Evolutionary conservation across 2,797 vertebrate species (phyloP).

Genomic region (Eupleurogrammus muticus): DNA sequence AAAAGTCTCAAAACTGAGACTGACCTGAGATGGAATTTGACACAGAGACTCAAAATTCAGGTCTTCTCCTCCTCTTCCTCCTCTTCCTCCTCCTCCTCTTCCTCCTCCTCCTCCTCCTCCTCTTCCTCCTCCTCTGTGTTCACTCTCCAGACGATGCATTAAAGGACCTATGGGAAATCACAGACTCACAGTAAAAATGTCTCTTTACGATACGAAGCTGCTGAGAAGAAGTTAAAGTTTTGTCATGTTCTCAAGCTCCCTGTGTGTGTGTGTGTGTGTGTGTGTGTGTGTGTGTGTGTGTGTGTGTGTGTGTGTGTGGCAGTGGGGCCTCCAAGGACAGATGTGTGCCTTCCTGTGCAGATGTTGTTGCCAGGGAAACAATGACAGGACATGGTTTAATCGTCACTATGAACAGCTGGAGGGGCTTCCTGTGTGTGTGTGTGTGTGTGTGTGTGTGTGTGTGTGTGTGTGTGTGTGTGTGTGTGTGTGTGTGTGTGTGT

Average conservation of each 20-base stretch:
- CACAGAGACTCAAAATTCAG: conserved; percentile 18
- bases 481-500: conserved; percentile 55
- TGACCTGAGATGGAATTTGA: conserved; percentile 51
- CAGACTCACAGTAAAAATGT: not conserved
- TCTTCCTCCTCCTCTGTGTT: too few relatives aligned
- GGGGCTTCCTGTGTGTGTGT: conserved; percentile 68
- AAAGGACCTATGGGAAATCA: conserved; percentile 38
- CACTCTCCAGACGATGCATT: conserved; percentile 20
- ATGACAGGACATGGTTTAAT: conserved; percentile 82
- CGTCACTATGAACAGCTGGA: conserved; percentile 76
- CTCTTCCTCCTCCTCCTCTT: too few relatives aligned
- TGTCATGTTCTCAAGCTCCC: not conserved
- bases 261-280: conserved; percentile 1
- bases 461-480: conserved; percentile 57
- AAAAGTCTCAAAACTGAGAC: not conserved
- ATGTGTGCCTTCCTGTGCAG: conserved; percentile 82
- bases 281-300: conserved; percentile 1
- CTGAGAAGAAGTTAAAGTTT: not conserved
- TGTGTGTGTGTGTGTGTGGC: not conserved
- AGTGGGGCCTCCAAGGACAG: conserved; percentile 56
- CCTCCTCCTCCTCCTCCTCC: too few relatives aligned
- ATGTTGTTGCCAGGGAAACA: conserved; percentile 84
- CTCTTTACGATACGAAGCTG: fast-evolving
- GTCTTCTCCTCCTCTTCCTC: not conserved
- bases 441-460: conserved; percentile 54